phyloP scores from a whole-genome alignment of 2,113 vertebrate species.

The Buteo buteo region DNA sequence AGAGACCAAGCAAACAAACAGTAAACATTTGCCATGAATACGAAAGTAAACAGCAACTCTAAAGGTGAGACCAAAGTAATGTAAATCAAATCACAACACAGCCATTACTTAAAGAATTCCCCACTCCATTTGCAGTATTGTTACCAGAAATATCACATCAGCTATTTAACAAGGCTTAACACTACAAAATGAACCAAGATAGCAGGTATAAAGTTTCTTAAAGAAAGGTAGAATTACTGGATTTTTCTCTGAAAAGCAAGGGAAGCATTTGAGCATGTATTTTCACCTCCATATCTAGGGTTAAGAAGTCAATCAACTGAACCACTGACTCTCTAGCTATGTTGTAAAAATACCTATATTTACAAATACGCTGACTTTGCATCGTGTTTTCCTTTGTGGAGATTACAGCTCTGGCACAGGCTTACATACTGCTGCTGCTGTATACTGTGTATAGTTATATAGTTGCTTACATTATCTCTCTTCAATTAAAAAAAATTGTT shows the following conservation, averaged over 20 bases:
- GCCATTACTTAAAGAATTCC: background rate
- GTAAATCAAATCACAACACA: background rate
- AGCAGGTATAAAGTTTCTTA: background rate
- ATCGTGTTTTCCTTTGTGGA: background rate
- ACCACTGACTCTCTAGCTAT: too few relatives aligned
- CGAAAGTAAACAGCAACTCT: background rate
- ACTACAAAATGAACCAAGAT: background rate
- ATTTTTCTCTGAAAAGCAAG: background rate
- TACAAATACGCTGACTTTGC: background rate
- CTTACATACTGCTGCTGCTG: background rate
- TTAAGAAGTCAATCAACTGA: background rate
- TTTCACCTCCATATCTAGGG: background rate
- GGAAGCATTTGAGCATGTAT: background rate
- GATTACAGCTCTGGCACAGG: background rate
- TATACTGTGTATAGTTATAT: accelerated
- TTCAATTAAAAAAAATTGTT: background rate
- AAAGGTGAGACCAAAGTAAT: background rate
- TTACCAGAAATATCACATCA: background rate
- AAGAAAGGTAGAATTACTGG: background rate
- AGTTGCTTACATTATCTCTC: accelerated
- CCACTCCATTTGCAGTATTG: accelerated
- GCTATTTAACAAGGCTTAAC: background rate
- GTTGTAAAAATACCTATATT: background rate
- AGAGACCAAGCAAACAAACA: background rate
- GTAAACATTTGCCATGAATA: background rate